phyloP scores from a whole-genome alignment of 2,888 invertebrate species.

The Cephus nigrinus region DNA sequence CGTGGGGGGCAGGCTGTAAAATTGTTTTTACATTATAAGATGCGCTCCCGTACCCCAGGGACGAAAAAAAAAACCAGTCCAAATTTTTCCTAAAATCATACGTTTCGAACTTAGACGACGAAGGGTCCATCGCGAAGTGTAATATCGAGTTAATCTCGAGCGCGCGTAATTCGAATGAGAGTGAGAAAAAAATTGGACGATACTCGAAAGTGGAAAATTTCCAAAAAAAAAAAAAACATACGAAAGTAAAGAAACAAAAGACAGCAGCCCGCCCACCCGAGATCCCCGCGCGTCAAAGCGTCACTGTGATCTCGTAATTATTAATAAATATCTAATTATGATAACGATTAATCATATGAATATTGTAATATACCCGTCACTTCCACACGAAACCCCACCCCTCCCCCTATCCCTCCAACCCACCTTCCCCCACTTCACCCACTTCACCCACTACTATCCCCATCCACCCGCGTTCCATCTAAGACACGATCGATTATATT shows the following conservation, averaged over 20 bases:
- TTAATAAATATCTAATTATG: slow-evolving; percentile 64
- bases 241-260: slow-evolving; percentile 27
- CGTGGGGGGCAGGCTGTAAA: slow-evolving; percentile 63
- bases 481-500: slow-evolving; percentile 27
- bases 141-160: too few relatives aligned
- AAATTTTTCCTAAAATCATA: too few relatives aligned
- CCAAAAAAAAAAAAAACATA: not conserved
- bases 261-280: slow-evolving; percentile 61
- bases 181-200: not conserved
- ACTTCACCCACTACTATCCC: slow-evolving; percentile 19
- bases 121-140: too few relatives aligned
- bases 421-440: slow-evolving; percentile 5
- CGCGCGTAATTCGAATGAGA: not conserved
- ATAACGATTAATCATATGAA: slow-evolving; percentile 61
- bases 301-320: slow-evolving; percentile 67
- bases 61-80: slow-evolving; percentile 18
- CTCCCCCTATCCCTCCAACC: slow-evolving; percentile 26
- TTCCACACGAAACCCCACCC: slow-evolving; percentile 28
- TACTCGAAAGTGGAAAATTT: not conserved
- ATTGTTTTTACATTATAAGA: slow-evolving; percentile 4
- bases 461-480: slow-evolving; percentile 22
- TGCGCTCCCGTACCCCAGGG: not conserved
- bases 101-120: too few relatives aligned
- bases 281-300: slow-evolving; percentile 67
- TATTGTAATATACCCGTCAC: slow-evolving; percentile 50